Percentiles rank a stretch among this genome's conserved stretches.
These are phyloP conservation scores for Crotalus horridus DNA, from an alignment of 2,113 vertebrate genomes.

Conservation along the genomic window DNA sequence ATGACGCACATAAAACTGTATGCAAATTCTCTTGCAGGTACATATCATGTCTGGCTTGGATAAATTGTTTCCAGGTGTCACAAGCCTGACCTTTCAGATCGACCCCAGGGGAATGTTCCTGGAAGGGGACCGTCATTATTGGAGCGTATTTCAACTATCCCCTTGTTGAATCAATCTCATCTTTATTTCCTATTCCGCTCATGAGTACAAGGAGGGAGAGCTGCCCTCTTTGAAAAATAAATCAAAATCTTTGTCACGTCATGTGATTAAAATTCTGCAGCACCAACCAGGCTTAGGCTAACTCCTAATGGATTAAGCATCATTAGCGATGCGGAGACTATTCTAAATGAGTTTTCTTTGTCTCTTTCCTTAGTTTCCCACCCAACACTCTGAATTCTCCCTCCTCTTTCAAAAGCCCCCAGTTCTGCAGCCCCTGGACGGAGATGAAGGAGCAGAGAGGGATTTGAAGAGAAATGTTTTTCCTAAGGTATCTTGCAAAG, in stretches of 20 bases:
- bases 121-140: background rate
- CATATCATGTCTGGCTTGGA: background rate
- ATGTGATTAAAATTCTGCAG: background rate
- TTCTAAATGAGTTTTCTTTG: background rate
- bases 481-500: background rate
- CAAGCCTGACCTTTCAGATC: background rate
- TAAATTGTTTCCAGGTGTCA: background rate
- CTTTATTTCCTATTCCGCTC: background rate
- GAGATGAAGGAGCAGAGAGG: background rate
- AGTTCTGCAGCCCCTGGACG: background rate
- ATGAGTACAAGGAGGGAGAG: background rate
- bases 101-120: background rate
- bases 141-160: background rate
- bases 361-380: background rate
- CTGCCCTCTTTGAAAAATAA: accelerated
- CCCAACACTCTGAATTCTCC: background rate
- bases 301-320: background rate
- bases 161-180: accelerated
- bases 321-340: background rate
- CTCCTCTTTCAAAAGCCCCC: background rate
- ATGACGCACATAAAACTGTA: too few relatives aligned
- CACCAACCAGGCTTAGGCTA: background rate
- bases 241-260: background rate
- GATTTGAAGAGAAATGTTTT: accelerated
- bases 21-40: background rate